Conservation (phyloP, 2,888 invertebrate genomes). For the Erebia ligea region DNA sequence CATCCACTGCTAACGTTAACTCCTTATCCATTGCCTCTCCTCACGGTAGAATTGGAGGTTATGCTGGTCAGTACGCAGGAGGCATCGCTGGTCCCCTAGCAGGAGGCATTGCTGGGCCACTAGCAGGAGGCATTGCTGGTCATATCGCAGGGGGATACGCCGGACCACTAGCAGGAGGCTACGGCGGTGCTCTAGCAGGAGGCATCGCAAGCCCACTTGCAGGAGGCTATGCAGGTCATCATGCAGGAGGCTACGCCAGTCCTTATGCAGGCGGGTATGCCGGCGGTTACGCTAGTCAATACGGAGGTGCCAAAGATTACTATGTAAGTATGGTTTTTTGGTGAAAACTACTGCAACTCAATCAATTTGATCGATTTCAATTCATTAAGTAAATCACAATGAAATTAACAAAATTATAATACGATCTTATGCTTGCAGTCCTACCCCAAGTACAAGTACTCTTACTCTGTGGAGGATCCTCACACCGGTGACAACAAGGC, state of each 20-base stretch:
- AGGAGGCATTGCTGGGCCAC: constrained; percentile 23
- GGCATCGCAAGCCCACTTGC: constrained; percentile 11
- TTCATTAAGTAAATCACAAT: no score
- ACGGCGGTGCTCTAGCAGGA: constrained; percentile 3
- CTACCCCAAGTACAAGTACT: constrained; percentile 84
- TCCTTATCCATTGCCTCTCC: constrained; percentile 23
- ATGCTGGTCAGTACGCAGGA: constrained; percentile 10
- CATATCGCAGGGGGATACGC: constrained; percentile 13
- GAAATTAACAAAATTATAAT: not conserved
- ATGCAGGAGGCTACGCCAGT: constrained; percentile 10
- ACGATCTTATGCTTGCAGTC: constrained; percentile 59
- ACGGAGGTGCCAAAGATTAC: constrained; percentile 42
- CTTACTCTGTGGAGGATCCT: constrained; percentile 84
- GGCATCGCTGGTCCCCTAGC: constrained; percentile 9
- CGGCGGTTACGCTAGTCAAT: constrained; percentile 16
- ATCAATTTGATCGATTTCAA: not conserved
- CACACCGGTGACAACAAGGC: constrained; percentile 85
- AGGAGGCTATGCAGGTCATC: constrained; percentile 5
- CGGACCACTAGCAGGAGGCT: not conserved
- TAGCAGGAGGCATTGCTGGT: constrained; percentile 23
- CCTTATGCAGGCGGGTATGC: constrained; percentile 12
- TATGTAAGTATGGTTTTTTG: constrained; percentile 47
- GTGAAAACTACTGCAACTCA: not conserved
- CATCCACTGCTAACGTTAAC: constrained; percentile 24
- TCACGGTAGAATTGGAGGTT: constrained; percentile 9